Evolutionary conservation across 37 sponge, comb jelly and placozoan species (phyloP).

Genomic region (Oscarella lobularis): DNA sequence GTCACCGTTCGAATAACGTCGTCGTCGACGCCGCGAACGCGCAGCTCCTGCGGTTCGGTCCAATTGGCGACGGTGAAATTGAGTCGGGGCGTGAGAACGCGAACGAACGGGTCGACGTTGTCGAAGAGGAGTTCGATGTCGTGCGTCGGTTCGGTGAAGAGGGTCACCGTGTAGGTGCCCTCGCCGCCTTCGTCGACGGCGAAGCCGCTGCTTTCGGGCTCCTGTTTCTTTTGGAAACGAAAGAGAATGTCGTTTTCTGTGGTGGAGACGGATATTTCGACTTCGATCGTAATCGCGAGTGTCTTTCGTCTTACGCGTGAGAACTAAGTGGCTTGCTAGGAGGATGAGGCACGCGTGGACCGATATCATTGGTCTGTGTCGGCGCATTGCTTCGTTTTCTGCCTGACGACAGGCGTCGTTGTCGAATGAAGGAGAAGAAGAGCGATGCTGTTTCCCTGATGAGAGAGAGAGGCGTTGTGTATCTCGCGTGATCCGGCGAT

Average conservation of each 20-base stretch:
- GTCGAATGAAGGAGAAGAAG: background rate
- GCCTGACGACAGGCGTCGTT: too few species aligned
- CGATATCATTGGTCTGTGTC: too few species aligned
- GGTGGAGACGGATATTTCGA: background rate
- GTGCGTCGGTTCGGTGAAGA: background rate
- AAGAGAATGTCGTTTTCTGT: background rate
- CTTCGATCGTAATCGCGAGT: background rate
- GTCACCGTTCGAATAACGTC: slow-evolving; percentile 48
- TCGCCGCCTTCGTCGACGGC: background rate
- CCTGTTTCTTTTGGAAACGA: background rate
- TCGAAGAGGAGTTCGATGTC: background rate
- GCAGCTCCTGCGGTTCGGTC: slow-evolving; percentile 30
- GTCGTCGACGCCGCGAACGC: slow-evolving; percentile 58
- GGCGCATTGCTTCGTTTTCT: too few species aligned
- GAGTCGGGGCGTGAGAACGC: slow-evolving; percentile 10
- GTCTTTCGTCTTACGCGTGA: too few species aligned
- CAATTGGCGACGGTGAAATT: slow-evolving; percentile 59
- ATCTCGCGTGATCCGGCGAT: too few species aligned
- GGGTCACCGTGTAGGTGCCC: background rate
- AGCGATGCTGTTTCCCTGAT: background rate
- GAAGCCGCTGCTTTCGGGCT: too few species aligned
- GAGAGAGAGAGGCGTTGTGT: background rate
- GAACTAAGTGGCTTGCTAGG: too few species aligned
- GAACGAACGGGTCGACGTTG: background rate
- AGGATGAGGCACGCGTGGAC: too few species aligned